Base-by-base conservation (phyloP, 2,797 vertebrate genomes). In the Poeciliopsis turneri region DNA sequence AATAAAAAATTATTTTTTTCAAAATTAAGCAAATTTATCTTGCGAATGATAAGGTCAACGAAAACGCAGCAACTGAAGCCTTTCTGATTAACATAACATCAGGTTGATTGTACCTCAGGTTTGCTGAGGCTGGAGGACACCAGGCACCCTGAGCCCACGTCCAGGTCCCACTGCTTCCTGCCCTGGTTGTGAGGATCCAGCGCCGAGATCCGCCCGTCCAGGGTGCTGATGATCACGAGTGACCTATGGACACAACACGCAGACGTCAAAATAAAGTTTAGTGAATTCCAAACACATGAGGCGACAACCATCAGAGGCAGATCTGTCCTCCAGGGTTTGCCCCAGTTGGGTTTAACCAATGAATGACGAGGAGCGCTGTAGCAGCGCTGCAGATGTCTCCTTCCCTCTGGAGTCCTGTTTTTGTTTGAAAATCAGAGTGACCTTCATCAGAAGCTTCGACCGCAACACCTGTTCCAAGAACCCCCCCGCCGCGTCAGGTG, bases 41-140 rank as follows among this genome's bases (percentile, higher is more conserved):
- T 20, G 20, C 20, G 23, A 51, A 51, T 51, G 23, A 20, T 23
- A 23, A 51, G 7, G 20, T 51, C 20, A 51, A 51, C 49, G 23
- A 7, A 23, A 51, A 51, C 20, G 7, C 20, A 9, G 20, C 49
- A 1, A 51, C 49, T 2, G 20, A 55, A n/a, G 9, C 51, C 25
- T 5, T n/a, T 39, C 9, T 23, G 20, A 68, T 41, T 4, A 3
- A n/a, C 39, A 43, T 23, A 43, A 55, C 18, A 8, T 8, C 12
- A 68, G 10, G n/a, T 20, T 45, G 13, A 71, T n/a, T 90, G 84
- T 95, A 99, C 98, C 98, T 99, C 98, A 77, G 97, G 97, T 91
- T 99, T 99, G 94, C 98, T 99, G 81, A 99, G 97, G 87, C 97
- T 99, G 89, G 98, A 98, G 30, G 98, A 98, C 81, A 99, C 96